Percentiles rank a stretch among this genome's conserved stretches.
These are phyloP conservation scores for Alouatta palliata DNA, from an alignment of 2,113 vertebrate genomes.

Conservation along the genomic window DNA sequence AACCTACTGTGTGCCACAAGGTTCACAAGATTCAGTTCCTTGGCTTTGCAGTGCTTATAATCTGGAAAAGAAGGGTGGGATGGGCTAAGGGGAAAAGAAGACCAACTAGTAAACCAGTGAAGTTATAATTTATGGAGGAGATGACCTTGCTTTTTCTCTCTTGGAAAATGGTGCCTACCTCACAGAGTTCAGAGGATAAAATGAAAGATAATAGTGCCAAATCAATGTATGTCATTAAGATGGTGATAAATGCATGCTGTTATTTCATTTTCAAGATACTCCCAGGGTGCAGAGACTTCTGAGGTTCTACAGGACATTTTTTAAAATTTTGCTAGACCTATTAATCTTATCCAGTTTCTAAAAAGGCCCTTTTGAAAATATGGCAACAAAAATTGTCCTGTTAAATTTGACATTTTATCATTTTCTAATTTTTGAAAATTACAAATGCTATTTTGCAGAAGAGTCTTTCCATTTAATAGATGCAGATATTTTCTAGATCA, in stretches of 20 bases:
- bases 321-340: neutral
- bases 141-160: conserved; percentile 26
- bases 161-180: neutral
- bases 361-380: conserved; percentile 33
- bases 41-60: neutral
- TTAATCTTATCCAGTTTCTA: conserved; percentile 5
- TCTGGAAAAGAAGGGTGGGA: neutral
- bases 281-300: conserved; percentile 30
- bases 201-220: neutral
- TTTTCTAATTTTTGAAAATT: conserved; percentile 53
- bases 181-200: neutral
- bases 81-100: neutral
- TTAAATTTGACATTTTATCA: neutral
- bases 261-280: neutral
- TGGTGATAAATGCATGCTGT: neutral
- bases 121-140: conserved; percentile 5
- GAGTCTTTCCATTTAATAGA: conserved; percentile 32
- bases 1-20: neutral
- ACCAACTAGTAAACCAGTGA: neutral
- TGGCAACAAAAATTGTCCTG: conserved; percentile 11
- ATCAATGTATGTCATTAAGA: conserved; percentile 12
- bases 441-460: conserved; percentile 21
- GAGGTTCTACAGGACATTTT: neutral
- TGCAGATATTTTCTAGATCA: conserved; percentile 20
- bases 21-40: neutral